Conservation (phyloP, 2,888 invertebrate genomes). For the Sinopyrophorus schimmeli region DNA sequence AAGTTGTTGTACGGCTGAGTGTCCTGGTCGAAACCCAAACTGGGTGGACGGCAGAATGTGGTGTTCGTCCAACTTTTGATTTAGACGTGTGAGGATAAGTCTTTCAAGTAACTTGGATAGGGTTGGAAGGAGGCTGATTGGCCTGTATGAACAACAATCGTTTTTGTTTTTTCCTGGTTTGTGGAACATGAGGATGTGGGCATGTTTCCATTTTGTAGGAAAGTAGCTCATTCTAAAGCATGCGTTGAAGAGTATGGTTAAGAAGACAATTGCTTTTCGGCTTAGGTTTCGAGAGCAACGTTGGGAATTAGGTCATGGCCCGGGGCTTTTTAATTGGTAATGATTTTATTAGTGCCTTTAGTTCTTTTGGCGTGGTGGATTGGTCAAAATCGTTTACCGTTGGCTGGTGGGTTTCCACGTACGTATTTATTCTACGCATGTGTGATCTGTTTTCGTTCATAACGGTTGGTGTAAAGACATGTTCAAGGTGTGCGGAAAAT, state of each 20-base stretch:
- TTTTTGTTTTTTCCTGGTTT: too few relatives aligned
- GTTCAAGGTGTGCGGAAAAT: neutral
- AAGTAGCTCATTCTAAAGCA: slow-evolving; percentile 1
- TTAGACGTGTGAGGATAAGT: too few relatives aligned
- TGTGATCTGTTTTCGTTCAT: neutral
- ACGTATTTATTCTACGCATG: neutral
- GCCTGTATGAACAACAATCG: too few relatives aligned
- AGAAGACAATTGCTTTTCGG: neutral
- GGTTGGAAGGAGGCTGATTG: too few relatives aligned
- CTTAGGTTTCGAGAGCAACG: slow-evolving; percentile 1
- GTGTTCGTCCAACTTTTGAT: too few relatives aligned
- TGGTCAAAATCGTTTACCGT: neutral
- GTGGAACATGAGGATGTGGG: too few relatives aligned
- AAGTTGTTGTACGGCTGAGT: too few relatives aligned
- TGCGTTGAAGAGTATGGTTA: neutral
- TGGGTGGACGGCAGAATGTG: too few relatives aligned
- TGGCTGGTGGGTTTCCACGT: slow-evolving; percentile 2
- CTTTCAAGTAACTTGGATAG: too few relatives aligned
- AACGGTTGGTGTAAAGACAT: neutral
- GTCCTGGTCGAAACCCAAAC: too few relatives aligned
- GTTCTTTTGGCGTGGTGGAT: neutral
- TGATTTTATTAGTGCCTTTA: neutral
- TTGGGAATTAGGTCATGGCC: slow-evolving; percentile 2
- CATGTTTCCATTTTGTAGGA: too few relatives aligned
- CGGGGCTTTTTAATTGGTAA: slow-evolving; percentile 3